These are phyloP conservation scores for Hydractinia symbiolongicarpus DNA, from an alignment of 30 jellyfish, hydroid and myxozoan species.

Conservation along the genomic window DNA sequence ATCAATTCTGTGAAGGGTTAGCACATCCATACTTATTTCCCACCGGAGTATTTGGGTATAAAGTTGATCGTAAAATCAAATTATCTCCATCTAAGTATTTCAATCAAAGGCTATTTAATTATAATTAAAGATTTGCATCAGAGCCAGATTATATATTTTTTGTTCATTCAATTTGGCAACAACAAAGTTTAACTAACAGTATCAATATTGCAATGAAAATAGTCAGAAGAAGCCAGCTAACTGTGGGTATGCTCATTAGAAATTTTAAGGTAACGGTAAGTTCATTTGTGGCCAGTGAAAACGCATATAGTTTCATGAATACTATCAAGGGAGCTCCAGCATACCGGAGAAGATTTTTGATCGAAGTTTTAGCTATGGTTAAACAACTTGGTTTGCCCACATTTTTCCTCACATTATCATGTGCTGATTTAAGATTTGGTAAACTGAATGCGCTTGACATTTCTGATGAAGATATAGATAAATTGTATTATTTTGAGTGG, in stretches of 20 bases:
- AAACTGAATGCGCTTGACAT: too few species aligned
- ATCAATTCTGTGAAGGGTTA: conserved; percentile 4
- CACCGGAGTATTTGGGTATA: neutral
- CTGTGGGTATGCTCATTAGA: neutral
- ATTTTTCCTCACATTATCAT: too few species aligned
- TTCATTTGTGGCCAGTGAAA: neutral
- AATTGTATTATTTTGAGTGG: neutral
- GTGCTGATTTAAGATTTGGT: too few species aligned
- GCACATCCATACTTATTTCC: conserved; percentile 2
- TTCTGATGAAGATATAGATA: neutral
- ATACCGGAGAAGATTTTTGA: too few species aligned
- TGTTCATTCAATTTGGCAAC: conserved; percentile 3
- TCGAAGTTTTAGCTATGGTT: too few species aligned
- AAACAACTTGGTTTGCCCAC: too few species aligned
- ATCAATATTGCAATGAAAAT: neutral
- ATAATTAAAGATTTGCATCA: too few species aligned
- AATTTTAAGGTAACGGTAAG: neutral
- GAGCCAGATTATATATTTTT: neutral
- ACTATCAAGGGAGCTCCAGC: too few species aligned
- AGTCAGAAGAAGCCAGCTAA: neutral
- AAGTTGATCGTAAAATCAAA: neutral
- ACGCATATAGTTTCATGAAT: neutral
- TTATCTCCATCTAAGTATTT: conserved; percentile 9
- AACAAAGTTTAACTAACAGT: neutral
- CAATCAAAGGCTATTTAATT: conserved; percentile 5